Conservation (phyloP, 2,797 vertebrate genomes). For the Columba guinea region DNA sequence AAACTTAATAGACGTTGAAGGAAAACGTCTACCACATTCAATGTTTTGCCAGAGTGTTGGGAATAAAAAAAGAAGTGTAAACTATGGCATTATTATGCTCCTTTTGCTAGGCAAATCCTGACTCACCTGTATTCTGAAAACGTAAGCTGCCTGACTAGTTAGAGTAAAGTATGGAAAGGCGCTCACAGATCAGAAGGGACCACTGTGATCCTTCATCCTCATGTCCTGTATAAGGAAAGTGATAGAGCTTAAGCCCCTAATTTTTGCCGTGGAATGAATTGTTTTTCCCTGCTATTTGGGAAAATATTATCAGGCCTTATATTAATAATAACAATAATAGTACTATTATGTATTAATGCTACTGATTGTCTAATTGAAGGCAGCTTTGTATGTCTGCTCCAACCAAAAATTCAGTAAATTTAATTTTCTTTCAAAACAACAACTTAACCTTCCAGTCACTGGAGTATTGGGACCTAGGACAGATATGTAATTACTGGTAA, state of each 20-base stretch:
- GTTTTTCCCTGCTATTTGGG: neutral
- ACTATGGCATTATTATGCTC: neutral
- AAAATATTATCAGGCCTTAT: neutral
- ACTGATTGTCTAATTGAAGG: neutral
- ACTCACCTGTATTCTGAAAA: neutral
- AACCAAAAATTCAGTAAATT: neutral
- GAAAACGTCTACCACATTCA: neutral
- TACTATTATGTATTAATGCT: slow-evolving; percentile 13
- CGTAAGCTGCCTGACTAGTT: neutral
- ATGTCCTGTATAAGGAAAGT: neutral
- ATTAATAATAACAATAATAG: neutral
- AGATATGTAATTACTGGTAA: slow-evolving; percentile 13
- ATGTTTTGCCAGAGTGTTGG: neutral
- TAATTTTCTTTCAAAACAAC: slow-evolving; percentile 56
- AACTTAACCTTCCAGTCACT: neutral
- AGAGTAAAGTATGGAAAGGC: neutral
- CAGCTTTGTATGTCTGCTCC: neutral
- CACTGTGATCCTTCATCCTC: neutral
- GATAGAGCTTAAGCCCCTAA: neutral
- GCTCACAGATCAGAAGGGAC: neutral
- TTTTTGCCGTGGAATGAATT: neutral
- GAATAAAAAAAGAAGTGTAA: neutral
- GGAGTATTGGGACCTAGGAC: neutral
- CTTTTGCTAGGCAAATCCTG: neutral
- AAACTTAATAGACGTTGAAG: neutral